Evolutionary conservation across 2,797 vertebrate genomes (phyloP).

Genomic region (Diceros bicornis): DNA sequence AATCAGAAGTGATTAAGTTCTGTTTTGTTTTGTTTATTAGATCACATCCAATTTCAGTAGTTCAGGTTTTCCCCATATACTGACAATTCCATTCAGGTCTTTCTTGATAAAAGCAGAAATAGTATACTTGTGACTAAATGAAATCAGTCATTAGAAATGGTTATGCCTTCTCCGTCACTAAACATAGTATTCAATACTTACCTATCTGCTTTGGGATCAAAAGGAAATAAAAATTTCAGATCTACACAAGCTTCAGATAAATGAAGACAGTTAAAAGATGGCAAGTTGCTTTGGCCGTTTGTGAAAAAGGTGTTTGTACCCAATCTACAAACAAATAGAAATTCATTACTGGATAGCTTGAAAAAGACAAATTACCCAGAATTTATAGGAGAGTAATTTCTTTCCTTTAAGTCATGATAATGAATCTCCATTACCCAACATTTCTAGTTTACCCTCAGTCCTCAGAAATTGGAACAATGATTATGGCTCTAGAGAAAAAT

Average conservation of each 20-base stretch:
- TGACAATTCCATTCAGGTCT: constrained; percentile 38
- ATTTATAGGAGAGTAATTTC: constrained; percentile 83
- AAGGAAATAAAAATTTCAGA: constrained; percentile 63
- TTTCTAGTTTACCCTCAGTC: constrained; percentile 69
- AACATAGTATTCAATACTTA: constrained; percentile 63
- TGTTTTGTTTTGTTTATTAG: constrained; percentile 50
- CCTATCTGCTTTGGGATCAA: constrained; percentile 62
- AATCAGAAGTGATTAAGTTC: background rate
- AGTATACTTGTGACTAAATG: constrained; percentile 66
- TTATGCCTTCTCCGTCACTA: background rate
- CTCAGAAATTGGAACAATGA: constrained; percentile 71
- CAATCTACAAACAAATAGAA: constrained; percentile 84
- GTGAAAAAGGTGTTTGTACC: constrained; percentile 42
- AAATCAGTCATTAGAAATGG: constrained; percentile 51
- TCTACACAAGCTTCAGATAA: constrained; percentile 61
- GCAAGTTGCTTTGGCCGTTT: constrained; percentile 66
- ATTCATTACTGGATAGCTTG: constrained; percentile 82
- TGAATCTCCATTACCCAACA: constrained; percentile 66
- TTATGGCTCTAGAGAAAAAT: constrained; percentile 67
- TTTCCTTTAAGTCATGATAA: constrained; percentile 80
- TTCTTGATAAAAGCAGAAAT: constrained; percentile 39
- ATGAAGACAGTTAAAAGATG: constrained; percentile 71
- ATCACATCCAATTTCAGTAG: background rate
- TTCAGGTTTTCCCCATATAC: constrained; percentile 43
- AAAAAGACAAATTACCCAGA: constrained; percentile 86